These are phyloP conservation scores for Catamblyrhynchus diadema DNA, from an alignment of 2,797 vertebrate species.

Conservation along the genomic window DNA sequence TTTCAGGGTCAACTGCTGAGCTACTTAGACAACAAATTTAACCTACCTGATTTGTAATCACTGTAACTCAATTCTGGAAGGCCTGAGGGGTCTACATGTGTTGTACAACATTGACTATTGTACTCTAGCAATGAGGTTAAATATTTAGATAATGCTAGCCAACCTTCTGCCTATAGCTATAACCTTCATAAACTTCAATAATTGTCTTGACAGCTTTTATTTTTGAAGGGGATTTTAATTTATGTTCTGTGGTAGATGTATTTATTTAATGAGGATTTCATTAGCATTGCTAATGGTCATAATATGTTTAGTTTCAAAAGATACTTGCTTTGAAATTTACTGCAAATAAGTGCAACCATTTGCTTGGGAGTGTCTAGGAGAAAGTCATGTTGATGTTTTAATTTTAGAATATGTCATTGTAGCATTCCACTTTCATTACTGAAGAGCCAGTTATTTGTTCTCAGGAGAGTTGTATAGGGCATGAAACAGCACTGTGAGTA, in stretches of 20 bases:
- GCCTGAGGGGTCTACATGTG: not conserved
- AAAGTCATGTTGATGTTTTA: not conserved
- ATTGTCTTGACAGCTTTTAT: not conserved
- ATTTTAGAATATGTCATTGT: not conserved
- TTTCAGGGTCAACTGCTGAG: constrained; percentile 10
- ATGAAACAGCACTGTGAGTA: not conserved
- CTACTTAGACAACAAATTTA: not conserved
- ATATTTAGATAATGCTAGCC: not conserved
- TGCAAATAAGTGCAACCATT: not conserved
- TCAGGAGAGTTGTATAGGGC: not conserved
- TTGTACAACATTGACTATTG: not conserved
- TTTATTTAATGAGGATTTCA: not conserved
- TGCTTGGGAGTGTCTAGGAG: not conserved
- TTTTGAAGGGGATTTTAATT: constrained; percentile 23
- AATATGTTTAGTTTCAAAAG: not conserved
- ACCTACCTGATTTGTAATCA: not conserved
- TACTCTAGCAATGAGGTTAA: not conserved
- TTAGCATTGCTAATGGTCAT: not conserved
- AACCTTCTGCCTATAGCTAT: not conserved
- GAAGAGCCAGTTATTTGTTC: not conserved
- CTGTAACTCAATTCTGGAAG: not conserved
- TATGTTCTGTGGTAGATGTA: not conserved
- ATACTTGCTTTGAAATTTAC: not conserved
- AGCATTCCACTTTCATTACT: not conserved
- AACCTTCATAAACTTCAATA: not conserved